A percentile compares a stretch with the other conserved stretches of the same genome.
Conservation (phyloP, 2,888 invertebrate genomes). For the Marronus borbonicus region DNA sequence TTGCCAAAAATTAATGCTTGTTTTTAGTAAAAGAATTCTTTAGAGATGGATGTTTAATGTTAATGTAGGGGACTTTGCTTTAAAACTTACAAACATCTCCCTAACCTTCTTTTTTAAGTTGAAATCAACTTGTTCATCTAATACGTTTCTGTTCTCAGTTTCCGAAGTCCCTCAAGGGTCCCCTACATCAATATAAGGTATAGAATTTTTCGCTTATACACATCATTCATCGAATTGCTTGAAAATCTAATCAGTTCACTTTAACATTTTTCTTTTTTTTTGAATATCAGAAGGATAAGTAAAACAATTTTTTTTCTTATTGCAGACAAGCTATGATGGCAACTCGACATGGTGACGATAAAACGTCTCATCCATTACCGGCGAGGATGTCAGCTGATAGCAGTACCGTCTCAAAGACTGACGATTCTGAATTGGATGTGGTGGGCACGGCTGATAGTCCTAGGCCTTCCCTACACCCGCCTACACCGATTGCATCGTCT, state of each 20-base stretch:
- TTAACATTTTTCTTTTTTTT: background rate
- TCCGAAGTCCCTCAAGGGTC: conserved; percentile 51
- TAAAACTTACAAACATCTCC: no score
- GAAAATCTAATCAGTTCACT: no score
- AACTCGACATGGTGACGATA: conserved; percentile 73
- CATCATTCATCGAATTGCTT: background rate
- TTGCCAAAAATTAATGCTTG: no score
- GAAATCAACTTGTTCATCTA: conserved; percentile 17
- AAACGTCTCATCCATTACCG: conserved; percentile 71
- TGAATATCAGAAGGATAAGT: background rate
- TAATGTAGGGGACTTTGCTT: conserved; percentile 44
- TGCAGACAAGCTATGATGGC: conserved; percentile 84
- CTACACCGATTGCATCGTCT: conserved; percentile 64
- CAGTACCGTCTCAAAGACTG: conserved; percentile 77
- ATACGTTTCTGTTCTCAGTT: conserved; percentile 52
- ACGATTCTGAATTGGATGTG: conserved; percentile 91
- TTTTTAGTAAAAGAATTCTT: background rate
- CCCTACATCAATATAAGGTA: conserved; percentile 52
- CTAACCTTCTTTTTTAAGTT: background rate
- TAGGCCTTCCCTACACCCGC: conserved; percentile 74
- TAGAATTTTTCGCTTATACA: conserved; percentile 2
- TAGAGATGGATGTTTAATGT: background rate
- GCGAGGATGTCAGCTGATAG: conserved; percentile 71
- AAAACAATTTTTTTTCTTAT: conserved; percentile 55
- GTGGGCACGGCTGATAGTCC: conserved; percentile 91